Evolutionary conservation across 2,797 vertebrate genomes (phyloP).

Genomic region (Rhynchonycteris naso): DNA sequence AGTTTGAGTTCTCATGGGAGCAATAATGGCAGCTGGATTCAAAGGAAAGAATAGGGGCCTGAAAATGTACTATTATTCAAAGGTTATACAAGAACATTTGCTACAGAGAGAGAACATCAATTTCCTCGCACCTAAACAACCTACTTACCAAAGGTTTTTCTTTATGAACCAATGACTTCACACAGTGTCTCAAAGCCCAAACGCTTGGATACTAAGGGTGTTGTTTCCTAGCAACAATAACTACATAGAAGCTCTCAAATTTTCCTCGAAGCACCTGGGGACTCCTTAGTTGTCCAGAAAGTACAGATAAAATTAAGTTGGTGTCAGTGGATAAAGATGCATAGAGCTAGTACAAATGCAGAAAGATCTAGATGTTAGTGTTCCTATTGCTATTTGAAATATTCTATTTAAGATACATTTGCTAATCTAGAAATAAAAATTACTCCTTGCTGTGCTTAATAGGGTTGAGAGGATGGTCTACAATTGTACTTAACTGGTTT

Average conservation of each 20-base stretch:
- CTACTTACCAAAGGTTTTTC: slow-evolving; percentile 78
- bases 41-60: slow-evolving; percentile 56
- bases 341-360: slow-evolving; percentile 55
- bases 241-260: slow-evolving; percentile 64
- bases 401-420: slow-evolving; percentile 63
- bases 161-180: slow-evolving; percentile 78
- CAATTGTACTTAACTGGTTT: background rate
- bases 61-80: slow-evolving; percentile 70
- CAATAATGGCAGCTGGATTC: slow-evolving; percentile 53
- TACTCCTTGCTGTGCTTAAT: slow-evolving; percentile 7
- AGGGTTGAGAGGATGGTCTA: background rate
- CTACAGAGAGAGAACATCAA: slow-evolving; percentile 68
- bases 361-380: slow-evolving; percentile 37
- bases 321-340: slow-evolving; percentile 58
- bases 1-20: slow-evolving; percentile 48
- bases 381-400: slow-evolving; percentile 35
- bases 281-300: slow-evolving; percentile 69
- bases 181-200: slow-evolving; percentile 66
- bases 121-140: slow-evolving; percentile 78
- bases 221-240: slow-evolving; percentile 77
- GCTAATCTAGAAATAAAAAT: slow-evolving; percentile 58
- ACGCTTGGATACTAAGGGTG: background rate
- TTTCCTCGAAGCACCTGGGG: slow-evolving; percentile 67
- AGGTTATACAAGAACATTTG: slow-evolving; percentile 71
- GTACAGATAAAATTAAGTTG: slow-evolving; percentile 70